Evolutionary conservation across 2,888 invertebrate genomes (phyloP), one percentile per base, ranked within the genome.

Genomic region (Chrysodeixis includens): DNA sequence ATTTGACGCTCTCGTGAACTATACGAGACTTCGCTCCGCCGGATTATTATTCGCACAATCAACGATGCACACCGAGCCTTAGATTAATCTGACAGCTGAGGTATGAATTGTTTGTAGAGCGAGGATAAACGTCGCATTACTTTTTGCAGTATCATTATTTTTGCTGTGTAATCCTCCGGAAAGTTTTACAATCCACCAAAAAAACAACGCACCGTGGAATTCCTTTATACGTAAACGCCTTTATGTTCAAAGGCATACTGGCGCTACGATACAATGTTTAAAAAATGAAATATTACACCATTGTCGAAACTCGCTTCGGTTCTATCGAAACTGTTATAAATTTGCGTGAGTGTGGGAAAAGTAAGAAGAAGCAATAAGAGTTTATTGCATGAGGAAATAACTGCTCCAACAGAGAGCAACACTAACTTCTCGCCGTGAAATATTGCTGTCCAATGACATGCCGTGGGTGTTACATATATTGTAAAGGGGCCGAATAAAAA

Each of bases 11-110:
- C 88, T 86, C 86, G 85, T 87, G 87, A 88, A 89, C 89, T 89
- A 86, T 86, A 85, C 84, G 85, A 86, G 86, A 83, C 85, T 83
- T 81, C 79, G 85, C 86, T 82, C 79, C 78, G 80, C 71, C 82
- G 88, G 89, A 92, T 91, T 92, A 93, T 90, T 92, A 92, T 92
- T 92, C 92, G 91, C 92, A 90, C 93, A 91, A 92, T 92, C 90
- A 90, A 89, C 88, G 88, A 83, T 90, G 89, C 88, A 87, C 88
- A 81, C 86, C 79, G 75, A 83, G 88, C 87, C 85, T 89, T 88
- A 89, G 84, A 89, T 88, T 91, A 92, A 92, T 92, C 93, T 90
- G 92, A 91, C 92, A 83, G 90, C 81, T 89, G 89, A 91, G 82
- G 87, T 89, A 90, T 86, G 88, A 89, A 89, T 88, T 90, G 89